phyloP scores from a whole-genome alignment of 2,888 invertebrate genomes.

The Nomada ferruginata region DNA sequence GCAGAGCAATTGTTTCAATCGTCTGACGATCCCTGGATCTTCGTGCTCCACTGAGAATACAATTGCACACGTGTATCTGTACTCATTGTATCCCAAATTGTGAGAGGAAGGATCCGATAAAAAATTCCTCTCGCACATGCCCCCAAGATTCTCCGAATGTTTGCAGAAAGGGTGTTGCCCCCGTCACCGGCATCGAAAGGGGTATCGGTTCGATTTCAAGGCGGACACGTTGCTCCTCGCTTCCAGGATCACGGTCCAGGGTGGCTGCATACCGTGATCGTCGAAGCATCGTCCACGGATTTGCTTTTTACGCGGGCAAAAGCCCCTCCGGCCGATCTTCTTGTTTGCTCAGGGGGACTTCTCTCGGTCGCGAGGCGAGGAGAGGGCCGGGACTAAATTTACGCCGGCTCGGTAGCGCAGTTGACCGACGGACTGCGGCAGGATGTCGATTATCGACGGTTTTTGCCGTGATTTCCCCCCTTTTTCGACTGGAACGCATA shows the following conservation, averaged over 20 bases:
- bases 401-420: slow-evolving; percentile 63
- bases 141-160: slow-evolving; percentile 17
- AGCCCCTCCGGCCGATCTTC: slow-evolving; percentile 63
- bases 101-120: background rate
- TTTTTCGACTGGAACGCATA: slow-evolving; percentile 78
- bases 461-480: slow-evolving; percentile 76
- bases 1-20: no score
- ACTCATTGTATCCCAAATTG: background rate
- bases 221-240: slow-evolving; percentile 36
- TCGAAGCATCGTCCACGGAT: slow-evolving; percentile 67
- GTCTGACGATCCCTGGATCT: no score
- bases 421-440: slow-evolving; percentile 78
- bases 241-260: slow-evolving; percentile 42
- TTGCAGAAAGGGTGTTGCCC: slow-evolving; percentile 33
- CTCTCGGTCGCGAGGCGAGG: slow-evolving; percentile 51
- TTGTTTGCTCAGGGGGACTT: slow-evolving; percentile 68
- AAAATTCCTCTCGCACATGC: slow-evolving; percentile 18
- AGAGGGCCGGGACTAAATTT: slow-evolving; percentile 62
- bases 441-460: slow-evolving; percentile 83
- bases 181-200: background rate
- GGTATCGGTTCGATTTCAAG: slow-evolving; percentile 45
- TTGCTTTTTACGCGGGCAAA: slow-evolving; percentile 62
- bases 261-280: slow-evolving; percentile 64
- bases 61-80: no score
- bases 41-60: no score